phyloP scores from a whole-genome alignment of 2,113 vertebrate species.

The Anolis carolinensis region DNA sequence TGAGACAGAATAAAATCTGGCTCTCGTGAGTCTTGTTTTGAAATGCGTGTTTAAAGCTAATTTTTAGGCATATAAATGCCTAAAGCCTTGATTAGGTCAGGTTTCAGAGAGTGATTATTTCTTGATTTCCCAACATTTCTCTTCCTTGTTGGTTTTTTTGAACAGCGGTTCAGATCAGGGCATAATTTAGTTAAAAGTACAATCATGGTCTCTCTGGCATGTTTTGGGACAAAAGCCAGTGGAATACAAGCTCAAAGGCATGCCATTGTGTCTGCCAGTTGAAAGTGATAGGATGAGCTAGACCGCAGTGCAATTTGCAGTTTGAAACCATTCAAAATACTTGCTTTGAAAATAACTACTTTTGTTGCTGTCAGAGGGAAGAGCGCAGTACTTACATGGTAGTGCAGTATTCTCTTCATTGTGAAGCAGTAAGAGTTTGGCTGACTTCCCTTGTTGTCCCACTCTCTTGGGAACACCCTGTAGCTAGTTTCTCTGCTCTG shows the following conservation, averaged over 20 bases:
- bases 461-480: constrained; percentile 37
- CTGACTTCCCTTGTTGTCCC: constrained; percentile 28
- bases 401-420: not conserved
- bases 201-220: not conserved
- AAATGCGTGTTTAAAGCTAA: not conserved
- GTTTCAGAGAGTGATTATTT: not conserved
- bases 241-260: not conserved
- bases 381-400: not conserved
- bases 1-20: constrained; percentile 7
- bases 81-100: not conserved
- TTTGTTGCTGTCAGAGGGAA: not conserved
- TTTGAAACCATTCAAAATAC: not conserved
- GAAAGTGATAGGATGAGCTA: not conserved
- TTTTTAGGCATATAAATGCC: not conserved
- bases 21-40: not conserved
- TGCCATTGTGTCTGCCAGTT: not conserved
- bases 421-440: constrained; percentile 4
- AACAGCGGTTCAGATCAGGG: not conserved
- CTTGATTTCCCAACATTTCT: too few relatives aligned
- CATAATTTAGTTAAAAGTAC: not conserved
- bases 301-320: not conserved
- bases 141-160: too few relatives aligned
- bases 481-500: constrained; percentile 30
- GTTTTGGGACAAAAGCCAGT: not conserved
- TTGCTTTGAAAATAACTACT: not conserved